Base-by-base conservation (phyloP, 2,113 vertebrate species). In the Centropristis striata region DNA sequence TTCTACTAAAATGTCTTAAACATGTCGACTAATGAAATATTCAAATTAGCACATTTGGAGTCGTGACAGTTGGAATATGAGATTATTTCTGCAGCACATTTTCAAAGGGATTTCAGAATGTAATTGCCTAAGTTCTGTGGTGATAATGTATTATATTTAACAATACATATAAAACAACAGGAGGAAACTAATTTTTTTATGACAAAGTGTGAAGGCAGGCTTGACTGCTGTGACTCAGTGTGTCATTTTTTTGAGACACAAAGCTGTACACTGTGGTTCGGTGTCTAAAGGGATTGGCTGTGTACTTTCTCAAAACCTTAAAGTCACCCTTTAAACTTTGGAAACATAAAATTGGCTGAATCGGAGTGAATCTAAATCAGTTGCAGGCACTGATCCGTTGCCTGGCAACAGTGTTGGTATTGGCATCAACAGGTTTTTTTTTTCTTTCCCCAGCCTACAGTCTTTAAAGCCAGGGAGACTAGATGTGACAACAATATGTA, bases 361-460 rank as follows among this genome's bases (percentile, higher is more conserved):
- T 85, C 28, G 27, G 47, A 87, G 18, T 23, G 53, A 61, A 78
- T 78, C 47, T 58, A 60, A 66, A 84, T 73, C 71, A 86, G 55
- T 25, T 21, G 44, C 16, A 4, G 4, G 51, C 18, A 14, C 16
- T 67, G n/a, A 81, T 76, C 57, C 20, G 92, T 94, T 93, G 84
- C 92, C 78, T 66, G 81, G 92, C 86, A 92, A 93, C 92, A 84
- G 74, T 55, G 55, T 74, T 80, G 53, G 72, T 50, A 37, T 32
- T 68, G 71, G 71, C 88, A 86, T 87, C 60, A 61, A 82, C 68
- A 76, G 77, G 64, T 79, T 66, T 46, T 74, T 23, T 3, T 32
- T 32, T 32, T 32, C 6, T 32, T 32, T 32, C 32, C n/a, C 21
- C 36, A 67, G 63, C 66, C 50, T 46, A 28, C 36, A 53, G 15